phyloP scores from a whole-genome alignment of 1,140 invertebrate species.

The Galleria mellonella region DNA sequence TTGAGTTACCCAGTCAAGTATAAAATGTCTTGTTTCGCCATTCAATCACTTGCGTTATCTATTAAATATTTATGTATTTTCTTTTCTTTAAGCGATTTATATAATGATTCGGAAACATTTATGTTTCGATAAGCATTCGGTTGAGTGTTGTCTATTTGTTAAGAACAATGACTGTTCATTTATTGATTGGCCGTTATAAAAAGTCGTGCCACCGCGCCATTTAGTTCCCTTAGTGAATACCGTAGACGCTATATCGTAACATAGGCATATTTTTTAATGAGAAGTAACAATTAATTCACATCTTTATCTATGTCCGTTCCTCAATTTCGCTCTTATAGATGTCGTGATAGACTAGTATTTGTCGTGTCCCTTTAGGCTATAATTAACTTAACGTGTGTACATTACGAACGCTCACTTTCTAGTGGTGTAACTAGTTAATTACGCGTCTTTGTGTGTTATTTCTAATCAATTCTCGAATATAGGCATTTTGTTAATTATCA shows the following conservation, averaged over 20 bases:
- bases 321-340: slow-evolving; percentile 70
- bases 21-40: slow-evolving; percentile 7
- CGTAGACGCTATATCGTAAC: slow-evolving; percentile 43
- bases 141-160: too few relatives aligned
- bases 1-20: too few relatives aligned
- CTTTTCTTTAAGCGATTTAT: too few relatives aligned
- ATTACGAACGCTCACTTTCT: slow-evolving; percentile 55
- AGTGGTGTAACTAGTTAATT: slow-evolving; percentile 30
- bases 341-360: slow-evolving; percentile 67
- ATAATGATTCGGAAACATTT: too few relatives aligned
- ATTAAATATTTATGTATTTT: too few relatives aligned
- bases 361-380: slow-evolving; percentile 56
- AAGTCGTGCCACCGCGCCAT: slow-evolving; percentile 3
- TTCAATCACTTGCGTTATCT: neutral
- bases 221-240: slow-evolving; percentile 36
- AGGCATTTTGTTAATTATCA: slow-evolving; percentile 12
- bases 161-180: too few relatives aligned
- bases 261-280: slow-evolving; percentile 45
- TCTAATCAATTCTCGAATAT: slow-evolving; percentile 16
- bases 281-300: slow-evolving; percentile 46
- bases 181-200: neutral
- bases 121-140: too few relatives aligned
- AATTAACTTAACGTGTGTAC: slow-evolving; percentile 3
- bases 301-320: slow-evolving; percentile 68
- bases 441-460: slow-evolving; percentile 43